Evolutionary conservation across 2,888 invertebrate genomes (phyloP).

Genomic region (Pyrochroa serraticornis): DNA sequence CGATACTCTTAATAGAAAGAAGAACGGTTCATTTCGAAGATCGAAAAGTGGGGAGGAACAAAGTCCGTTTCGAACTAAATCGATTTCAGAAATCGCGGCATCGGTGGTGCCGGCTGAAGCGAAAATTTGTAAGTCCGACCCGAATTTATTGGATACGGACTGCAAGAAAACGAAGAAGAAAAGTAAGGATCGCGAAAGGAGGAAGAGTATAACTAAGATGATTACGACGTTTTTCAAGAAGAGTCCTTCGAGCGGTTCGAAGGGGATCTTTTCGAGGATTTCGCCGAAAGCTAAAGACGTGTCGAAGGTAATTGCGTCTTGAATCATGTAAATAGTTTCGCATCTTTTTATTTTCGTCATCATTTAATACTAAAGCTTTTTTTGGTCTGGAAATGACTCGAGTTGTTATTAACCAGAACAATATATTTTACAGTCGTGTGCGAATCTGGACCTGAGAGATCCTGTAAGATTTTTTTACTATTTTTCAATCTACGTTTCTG

Average conservation of each 20-base stretch:
- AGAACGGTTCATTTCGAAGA: constrained; percentile 47
- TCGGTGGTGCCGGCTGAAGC: constrained; percentile 27
- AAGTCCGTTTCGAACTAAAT: constrained; percentile 44
- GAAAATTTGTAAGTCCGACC: constrained; percentile 55
- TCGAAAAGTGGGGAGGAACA: constrained; percentile 50
- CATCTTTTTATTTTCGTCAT: background rate
- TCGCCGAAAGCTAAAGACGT: constrained; percentile 68
- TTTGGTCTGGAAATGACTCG: too few relatives aligned
- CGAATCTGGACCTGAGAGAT: constrained; percentile 59
- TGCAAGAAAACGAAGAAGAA: constrained; percentile 50
- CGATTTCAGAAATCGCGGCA: constrained; percentile 46
- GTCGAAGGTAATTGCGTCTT: constrained; percentile 63
- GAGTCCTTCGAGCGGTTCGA: constrained; percentile 53
- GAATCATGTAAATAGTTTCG: background rate
- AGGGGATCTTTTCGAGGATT: constrained; percentile 63
- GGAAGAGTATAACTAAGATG: constrained; percentile 83
- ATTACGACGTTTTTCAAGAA: constrained; percentile 84
- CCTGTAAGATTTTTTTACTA: constrained; percentile 53
- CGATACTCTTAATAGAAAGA: constrained; percentile 51
- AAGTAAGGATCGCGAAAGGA: constrained; percentile 72
- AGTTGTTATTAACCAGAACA: background rate
- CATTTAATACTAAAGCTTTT: background rate
- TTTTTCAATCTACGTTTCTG: constrained; percentile 24
- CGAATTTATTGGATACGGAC: constrained; percentile 51
- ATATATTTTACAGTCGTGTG: constrained; percentile 63